Evolutionary conservation across 2,113 vertebrate species (phyloP).

Genomic region (Tachysurus fulvidraco): DNA sequence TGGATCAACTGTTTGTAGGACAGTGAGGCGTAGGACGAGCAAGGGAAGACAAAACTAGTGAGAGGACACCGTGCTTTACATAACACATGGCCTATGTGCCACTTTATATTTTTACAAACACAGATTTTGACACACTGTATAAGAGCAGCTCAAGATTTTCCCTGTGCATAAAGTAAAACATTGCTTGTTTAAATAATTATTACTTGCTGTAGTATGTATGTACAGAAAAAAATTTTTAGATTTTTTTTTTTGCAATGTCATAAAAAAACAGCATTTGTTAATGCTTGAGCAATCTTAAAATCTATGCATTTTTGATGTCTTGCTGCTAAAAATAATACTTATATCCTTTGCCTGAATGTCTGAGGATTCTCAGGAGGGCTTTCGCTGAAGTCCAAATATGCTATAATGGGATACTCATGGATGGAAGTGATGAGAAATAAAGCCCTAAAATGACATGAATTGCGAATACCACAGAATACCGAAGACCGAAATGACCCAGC

Average conservation of each 20-base stretch:
- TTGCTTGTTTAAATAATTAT: not conserved
- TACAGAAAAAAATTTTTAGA: not conserved
- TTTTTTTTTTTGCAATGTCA: not conserved
- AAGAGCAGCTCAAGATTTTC: not conserved
- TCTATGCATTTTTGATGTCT: not conserved
- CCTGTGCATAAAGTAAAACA: not conserved
- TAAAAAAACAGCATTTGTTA: not conserved
- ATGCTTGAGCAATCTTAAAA: not conserved
- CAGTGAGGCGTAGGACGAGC: not conserved
- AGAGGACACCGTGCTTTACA: constrained; percentile 1
- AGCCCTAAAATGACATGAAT: not conserved
- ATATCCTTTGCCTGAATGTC: not conserved
- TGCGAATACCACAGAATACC: not conserved
- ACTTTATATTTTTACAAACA: not conserved
- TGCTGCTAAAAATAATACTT: constrained; percentile 2
- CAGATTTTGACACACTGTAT: constrained; percentile 1
- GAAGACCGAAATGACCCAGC: not conserved
- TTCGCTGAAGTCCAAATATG: not conserved
- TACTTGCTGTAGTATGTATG: not conserved
- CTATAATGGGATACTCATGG: not conserved
- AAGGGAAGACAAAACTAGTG: not conserved
- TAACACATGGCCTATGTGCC: not conserved
- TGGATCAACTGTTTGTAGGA: constrained; percentile 18
- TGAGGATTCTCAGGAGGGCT: not conserved
- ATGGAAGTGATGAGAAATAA: not conserved